Conservation (phyloP, 2,888 invertebrate species). For the Amiota minor region DNA sequence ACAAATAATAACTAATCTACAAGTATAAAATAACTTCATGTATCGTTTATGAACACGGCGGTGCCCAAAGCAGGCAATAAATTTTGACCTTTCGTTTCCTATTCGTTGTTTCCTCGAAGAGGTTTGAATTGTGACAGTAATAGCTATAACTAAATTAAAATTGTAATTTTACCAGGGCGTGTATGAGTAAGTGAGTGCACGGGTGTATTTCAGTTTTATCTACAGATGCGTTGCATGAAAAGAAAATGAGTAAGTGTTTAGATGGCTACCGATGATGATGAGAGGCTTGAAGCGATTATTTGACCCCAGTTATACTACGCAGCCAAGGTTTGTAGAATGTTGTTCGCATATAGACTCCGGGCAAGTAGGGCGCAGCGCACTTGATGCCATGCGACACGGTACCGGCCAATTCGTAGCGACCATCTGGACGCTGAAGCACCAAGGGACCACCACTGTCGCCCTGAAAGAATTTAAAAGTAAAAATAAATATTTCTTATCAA, state of each 20-base stretch:
- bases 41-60: not conserved
- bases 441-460: conserved; percentile 95
- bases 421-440: conserved; percentile 86
- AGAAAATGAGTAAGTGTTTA: not conserved
- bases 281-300: conserved; percentile 67
- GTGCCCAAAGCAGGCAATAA: conserved; percentile 4
- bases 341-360: conserved; percentile 95
- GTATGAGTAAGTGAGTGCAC: not conserved
- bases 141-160: not conserved
- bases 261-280: conserved; percentile 10
- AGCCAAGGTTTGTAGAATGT: conserved; percentile 94
- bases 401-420: conserved; percentile 89
- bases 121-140: conserved; percentile 1
- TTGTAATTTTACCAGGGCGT: not conserved
- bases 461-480: conserved; percentile 74
- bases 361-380: conserved; percentile 92
- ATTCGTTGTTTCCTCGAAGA: not conserved
- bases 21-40: not conserved
- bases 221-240: conserved; percentile 31
- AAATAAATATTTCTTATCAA: not conserved
- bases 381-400: conserved; percentile 97
- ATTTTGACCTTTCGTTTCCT: not conserved
- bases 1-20: conserved; percentile 10
- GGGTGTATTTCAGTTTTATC: conserved; percentile 20
- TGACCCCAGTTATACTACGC: conserved; percentile 87